Conservation (phyloP, 2,888 invertebrate genomes). For the Campaea margaritaria region DNA sequence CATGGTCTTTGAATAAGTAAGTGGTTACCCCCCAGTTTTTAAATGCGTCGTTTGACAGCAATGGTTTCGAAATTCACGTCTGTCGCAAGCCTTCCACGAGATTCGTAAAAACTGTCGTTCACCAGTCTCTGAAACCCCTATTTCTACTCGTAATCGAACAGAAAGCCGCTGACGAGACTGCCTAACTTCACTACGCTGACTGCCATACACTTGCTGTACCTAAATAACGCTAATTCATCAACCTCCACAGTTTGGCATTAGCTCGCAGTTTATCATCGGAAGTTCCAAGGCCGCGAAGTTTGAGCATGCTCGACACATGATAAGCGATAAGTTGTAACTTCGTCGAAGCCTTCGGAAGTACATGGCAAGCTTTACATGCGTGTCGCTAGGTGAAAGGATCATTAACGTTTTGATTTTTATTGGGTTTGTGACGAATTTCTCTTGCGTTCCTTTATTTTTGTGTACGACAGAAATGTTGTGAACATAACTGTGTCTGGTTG, state of each 20-base stretch:
- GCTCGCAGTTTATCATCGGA: conserved; percentile 39
- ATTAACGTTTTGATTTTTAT: background rate
- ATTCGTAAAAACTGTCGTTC: no score
- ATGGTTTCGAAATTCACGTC: no score
- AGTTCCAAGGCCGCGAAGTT: conserved; percentile 37
- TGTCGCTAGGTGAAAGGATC: background rate
- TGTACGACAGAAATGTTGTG: no score
- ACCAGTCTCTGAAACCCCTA: no score
- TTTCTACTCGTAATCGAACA: background rate
- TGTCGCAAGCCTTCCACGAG: no score
- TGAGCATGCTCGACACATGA: conserved; percentile 32
- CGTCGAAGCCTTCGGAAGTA: conserved; percentile 1
- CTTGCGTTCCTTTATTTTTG: no score
- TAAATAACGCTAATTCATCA: conserved; percentile 33
- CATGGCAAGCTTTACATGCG: background rate
- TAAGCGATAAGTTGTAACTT: conserved; percentile 28
- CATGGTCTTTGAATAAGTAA: no score
- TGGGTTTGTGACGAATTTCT: no score
- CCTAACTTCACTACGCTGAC: background rate
- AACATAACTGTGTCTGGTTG: no score
- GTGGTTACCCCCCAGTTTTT: no score
- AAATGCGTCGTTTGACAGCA: no score
- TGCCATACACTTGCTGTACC: conserved; percentile 7
- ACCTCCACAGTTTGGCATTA: conserved; percentile 23
- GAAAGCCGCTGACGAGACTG: background rate